phyloP scores from a whole-genome alignment of 1,140 invertebrate species.

The Drosophila auraria region DNA sequence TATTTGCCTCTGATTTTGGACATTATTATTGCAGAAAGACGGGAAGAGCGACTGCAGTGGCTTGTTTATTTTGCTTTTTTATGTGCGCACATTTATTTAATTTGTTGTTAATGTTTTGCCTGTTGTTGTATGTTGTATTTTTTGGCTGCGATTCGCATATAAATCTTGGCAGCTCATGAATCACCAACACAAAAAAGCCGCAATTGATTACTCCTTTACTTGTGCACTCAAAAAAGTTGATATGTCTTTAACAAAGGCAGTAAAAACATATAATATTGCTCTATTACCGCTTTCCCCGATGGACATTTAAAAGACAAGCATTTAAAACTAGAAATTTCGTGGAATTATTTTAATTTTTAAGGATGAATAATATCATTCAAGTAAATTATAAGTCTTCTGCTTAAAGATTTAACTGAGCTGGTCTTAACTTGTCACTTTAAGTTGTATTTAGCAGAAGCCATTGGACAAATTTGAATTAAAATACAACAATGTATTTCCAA shows the following conservation, averaged over 20 bases:
- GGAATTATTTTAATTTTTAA: too few relatives aligned
- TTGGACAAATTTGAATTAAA: too few relatives aligned
- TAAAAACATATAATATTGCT: not conserved
- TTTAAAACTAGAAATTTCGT: not conserved
- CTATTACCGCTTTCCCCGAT: not conserved
- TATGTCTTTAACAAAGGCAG: not conserved
- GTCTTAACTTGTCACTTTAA: too few relatives aligned
- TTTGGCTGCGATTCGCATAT: slow-evolving; percentile 48
- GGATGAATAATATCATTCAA: too few relatives aligned
- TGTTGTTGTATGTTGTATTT: slow-evolving; percentile 23
- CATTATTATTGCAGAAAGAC: slow-evolving; percentile 29
- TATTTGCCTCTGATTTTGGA: slow-evolving; percentile 37
- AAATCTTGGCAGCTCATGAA: slow-evolving; percentile 58
- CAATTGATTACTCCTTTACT: not conserved
- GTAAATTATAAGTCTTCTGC: too few relatives aligned
- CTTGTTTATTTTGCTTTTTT: slow-evolving; percentile 49
- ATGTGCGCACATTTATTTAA: slow-evolving; percentile 60
- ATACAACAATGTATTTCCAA: not conserved
- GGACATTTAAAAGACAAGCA: too few relatives aligned
- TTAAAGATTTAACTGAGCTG: too few relatives aligned
- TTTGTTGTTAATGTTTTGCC: slow-evolving; percentile 60
- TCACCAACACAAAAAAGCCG: slow-evolving; percentile 29
- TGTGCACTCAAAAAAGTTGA: slow-evolving; percentile 14
- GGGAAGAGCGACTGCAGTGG: slow-evolving; percentile 20
- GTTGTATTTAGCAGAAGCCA: too few relatives aligned